Percentiles rank a stretch among this genome's conserved stretches.
These are phyloP conservation scores for Iguana delicatissima DNA, from an alignment of 2,797 vertebrate species.

Conservation along the genomic window DNA sequence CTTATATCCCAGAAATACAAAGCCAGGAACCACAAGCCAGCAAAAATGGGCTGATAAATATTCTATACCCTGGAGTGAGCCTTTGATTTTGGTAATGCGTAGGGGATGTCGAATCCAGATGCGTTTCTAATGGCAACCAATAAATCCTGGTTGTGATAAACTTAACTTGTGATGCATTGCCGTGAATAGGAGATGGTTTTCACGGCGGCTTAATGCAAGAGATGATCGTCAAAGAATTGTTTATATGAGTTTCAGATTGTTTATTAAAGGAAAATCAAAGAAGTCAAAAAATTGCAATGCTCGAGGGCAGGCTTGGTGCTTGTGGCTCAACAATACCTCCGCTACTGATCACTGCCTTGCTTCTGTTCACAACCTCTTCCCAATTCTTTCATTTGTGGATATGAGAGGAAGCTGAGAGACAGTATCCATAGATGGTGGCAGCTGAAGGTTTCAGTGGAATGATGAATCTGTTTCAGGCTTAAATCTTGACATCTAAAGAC, in stretches of 20 bases:
- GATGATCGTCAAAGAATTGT: not conserved
- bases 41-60: slow-evolving; percentile 15
- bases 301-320: not conserved
- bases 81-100: slow-evolving; percentile 13
- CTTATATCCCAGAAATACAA: not conserved
- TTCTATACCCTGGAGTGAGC: not conserved
- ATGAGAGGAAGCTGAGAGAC: not conserved
- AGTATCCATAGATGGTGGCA: not conserved
- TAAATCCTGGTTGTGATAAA: slow-evolving; percentile 21
- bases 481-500: not conserved
- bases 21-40: not conserved
- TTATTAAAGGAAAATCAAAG: not conserved
- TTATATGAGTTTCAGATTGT: not conserved
- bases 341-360: too few species aligned
- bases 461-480: not conserved
- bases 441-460: not conserved
- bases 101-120: not conserved
- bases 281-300: too few species aligned
- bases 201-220: not conserved
- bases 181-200: not conserved
- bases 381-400: not conserved
- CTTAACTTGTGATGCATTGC: not conserved
- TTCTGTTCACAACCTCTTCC: not conserved
- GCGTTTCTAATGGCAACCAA: slow-evolving; percentile 19
- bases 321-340: not conserved